Evolutionary conservation across 2,113 vertebrate genomes (phyloP).

Genomic region (Grammomys surdaster): DNA sequence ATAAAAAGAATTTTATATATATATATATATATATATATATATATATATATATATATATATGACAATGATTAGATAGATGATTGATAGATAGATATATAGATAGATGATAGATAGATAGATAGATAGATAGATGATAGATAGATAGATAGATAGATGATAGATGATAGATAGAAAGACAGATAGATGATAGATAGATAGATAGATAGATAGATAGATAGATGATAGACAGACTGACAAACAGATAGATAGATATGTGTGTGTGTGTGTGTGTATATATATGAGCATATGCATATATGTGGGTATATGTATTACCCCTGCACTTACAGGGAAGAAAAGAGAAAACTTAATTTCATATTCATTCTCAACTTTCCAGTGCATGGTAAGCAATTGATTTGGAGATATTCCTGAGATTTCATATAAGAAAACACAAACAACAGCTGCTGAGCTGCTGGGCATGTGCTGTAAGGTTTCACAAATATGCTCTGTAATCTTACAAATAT

Average conservation of each 20-base stretch:
- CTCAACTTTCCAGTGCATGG: neutral
- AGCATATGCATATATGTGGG: neutral
- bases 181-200: too few relatives aligned
- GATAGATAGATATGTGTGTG: too few relatives aligned
- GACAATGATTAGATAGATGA: too few relatives aligned
- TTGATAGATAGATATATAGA: too few relatives aligned
- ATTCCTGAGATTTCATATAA: neutral
- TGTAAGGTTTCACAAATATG: neutral
- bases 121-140: too few relatives aligned
- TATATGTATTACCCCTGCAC: neutral
- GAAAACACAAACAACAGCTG: neutral
- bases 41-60: neutral
- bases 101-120: too few relatives aligned
- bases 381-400: neutral
- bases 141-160: too few relatives aligned
- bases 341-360: slow-evolving; percentile 19
- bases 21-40: neutral
- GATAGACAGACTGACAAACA: too few relatives aligned
- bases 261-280: too few relatives aligned
- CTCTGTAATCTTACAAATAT: neutral
- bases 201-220: too few relatives aligned
- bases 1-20: neutral
- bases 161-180: too few relatives aligned
- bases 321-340: neutral
- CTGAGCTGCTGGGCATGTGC: neutral